phyloP scores from a whole-genome alignment of 2,797 vertebrate species.

The Eulemur rubriventer region DNA sequence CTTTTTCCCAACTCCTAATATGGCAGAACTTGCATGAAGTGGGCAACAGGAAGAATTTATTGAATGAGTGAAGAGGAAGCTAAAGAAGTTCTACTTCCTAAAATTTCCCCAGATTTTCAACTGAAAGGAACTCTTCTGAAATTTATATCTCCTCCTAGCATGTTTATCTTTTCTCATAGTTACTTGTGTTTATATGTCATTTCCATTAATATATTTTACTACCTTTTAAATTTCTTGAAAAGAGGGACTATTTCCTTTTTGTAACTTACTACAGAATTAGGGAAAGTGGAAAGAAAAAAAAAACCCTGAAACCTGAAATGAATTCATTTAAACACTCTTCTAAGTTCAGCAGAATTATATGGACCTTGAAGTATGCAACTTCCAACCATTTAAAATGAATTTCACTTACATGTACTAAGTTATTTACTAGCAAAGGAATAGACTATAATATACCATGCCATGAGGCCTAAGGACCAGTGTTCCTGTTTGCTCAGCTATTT shows the following conservation, averaged over 20 bases:
- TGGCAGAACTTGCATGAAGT: background rate
- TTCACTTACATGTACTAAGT: background rate
- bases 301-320: conserved; percentile 9
- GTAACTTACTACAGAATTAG: background rate
- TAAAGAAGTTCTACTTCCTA: background rate
- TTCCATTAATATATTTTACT: background rate
- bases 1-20: background rate
- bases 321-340: background rate
- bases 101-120: background rate
- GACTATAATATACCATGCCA: no score
- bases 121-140: background rate
- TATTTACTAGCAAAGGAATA: background rate
- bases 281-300: background rate
- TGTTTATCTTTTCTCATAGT: background rate
- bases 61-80: background rate
- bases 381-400: conserved; percentile 10
- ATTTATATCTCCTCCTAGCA: background rate
- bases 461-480: background rate
- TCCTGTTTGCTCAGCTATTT: background rate
- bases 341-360: background rate
- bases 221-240: conserved; percentile 9
- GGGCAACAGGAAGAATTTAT: background rate
- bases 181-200: background rate
- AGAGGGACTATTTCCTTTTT: background rate
- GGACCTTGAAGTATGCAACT: background rate